phyloP scores from a whole-genome alignment of 2,797 vertebrate genomes.

The Chrosomus eos region DNA sequence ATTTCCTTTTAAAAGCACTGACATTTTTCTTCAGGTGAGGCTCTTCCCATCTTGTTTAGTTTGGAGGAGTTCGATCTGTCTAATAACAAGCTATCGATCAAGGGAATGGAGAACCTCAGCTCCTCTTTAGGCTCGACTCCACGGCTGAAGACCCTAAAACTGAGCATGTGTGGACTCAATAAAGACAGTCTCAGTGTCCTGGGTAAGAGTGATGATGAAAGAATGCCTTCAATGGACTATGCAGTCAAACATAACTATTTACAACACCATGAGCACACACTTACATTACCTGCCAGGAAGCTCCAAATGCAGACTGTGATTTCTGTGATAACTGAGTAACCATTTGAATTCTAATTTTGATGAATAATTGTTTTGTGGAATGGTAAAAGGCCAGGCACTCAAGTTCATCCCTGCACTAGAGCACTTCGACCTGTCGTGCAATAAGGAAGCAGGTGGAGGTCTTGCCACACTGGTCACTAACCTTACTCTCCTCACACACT shows the following conservation, averaged over 20 bases:
- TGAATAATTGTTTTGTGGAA: conserved; percentile 6
- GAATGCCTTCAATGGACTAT: too few species aligned
- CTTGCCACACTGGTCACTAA: conserved; percentile 71
- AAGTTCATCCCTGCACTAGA: conserved; percentile 73
- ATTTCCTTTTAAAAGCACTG: neutral
- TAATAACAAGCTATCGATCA: conserved; percentile 75
- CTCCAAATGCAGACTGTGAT: neutral
- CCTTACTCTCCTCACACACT: conserved; percentile 76
- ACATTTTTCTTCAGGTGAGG: conserved; percentile 67
- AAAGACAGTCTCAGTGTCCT: conserved; percentile 46
- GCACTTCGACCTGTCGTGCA: conserved; percentile 82
- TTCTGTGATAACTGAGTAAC: neutral
- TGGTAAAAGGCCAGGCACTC: conserved; percentile 32
- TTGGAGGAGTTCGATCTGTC: conserved; percentile 82
- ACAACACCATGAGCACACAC: neutral
- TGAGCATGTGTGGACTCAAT: conserved; percentile 61
- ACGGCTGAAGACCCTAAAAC: conserved; percentile 72
- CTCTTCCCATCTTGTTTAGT: conserved; percentile 74
- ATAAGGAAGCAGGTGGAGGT: conserved; percentile 80
- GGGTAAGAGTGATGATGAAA: conserved; percentile 39
- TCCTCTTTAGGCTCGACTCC: conserved; percentile 43
- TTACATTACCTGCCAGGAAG: neutral
- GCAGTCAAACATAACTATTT: conserved; percentile 14
- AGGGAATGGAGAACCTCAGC: conserved; percentile 43
- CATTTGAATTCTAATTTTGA: neutral